Conservation (phyloP, 2,113 vertebrate genomes). For the Pluvialis apricaria region DNA sequence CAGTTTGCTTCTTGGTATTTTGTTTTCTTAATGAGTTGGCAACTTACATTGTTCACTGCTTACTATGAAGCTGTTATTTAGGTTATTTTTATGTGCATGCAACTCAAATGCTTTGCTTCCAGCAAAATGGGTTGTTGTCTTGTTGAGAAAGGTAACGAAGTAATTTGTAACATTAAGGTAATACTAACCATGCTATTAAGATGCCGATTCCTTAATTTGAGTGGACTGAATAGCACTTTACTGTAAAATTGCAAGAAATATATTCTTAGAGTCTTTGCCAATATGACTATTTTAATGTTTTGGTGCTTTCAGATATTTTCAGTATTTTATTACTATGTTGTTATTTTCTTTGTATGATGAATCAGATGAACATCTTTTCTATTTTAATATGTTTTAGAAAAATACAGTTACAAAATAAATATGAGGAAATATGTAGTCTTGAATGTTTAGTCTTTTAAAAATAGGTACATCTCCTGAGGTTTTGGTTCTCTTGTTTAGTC, state of each 20-base stretch:
- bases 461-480: not conserved
- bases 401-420: conserved; percentile 76
- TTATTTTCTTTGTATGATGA: conserved; percentile 79
- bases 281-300: conserved; percentile 76
- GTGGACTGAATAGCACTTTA: conserved; percentile 77
- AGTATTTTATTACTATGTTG: conserved; percentile 80
- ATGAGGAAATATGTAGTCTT: conserved; percentile 46
- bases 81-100: not conserved
- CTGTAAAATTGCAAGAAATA: conserved; percentile 70
- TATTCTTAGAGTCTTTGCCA: conserved; percentile 75
- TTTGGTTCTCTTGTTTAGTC: not conserved
- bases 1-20: not conserved
- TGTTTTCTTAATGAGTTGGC: not conserved
- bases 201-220: conserved; percentile 66
- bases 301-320: conserved; percentile 80
- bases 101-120: not conserved
- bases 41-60: not conserved
- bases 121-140: not conserved
- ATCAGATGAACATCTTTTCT: conserved; percentile 77
- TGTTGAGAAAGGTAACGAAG: conserved; percentile 1
- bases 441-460: conserved; percentile 54
- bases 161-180: conserved; percentile 43
- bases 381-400: conserved; percentile 82
- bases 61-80: not conserved
- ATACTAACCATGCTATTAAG: conserved; percentile 65